A percentile compares a stretch with the other conserved stretches of the same genome.
phyloP scores from a whole-genome alignment of 2,113 vertebrate genomes.

The Corythornis vintsioides region DNA sequence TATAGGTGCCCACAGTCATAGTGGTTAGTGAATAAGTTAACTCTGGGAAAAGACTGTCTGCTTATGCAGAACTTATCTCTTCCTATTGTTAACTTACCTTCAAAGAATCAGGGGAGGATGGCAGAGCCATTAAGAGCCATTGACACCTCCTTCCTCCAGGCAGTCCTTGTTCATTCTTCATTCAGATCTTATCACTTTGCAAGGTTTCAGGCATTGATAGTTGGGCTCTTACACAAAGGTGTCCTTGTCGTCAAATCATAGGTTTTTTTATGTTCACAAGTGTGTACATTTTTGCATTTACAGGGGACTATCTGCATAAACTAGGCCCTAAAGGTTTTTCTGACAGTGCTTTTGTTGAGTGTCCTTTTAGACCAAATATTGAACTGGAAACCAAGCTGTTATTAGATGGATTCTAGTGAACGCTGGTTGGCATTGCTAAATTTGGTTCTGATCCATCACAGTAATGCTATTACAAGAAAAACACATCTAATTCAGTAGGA shows the following conservation, averaged over 20 bases:
- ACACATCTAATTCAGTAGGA: neutral
- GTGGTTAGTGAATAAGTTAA: too few species aligned
- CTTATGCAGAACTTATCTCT: too few species aligned
- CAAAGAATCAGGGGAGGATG: too few species aligned
- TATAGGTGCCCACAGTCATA: too few species aligned
- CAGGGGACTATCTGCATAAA: neutral
- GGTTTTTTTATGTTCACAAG: neutral
- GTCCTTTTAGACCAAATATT: neutral
- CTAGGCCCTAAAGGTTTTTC: neutral
- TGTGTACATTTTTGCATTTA: neutral
- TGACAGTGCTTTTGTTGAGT: neutral
- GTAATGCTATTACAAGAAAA: neutral
- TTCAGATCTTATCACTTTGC: too few species aligned
- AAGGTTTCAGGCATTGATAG: too few species aligned
- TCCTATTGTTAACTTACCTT: too few species aligned
- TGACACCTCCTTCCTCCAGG: too few species aligned
- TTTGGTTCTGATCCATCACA: constrained; percentile 1
- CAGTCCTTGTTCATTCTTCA: too few species aligned
- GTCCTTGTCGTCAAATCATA: neutral
- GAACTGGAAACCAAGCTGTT: neutral
- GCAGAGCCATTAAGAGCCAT: too few species aligned
- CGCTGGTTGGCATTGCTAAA: neutral
- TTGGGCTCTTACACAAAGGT: neutral
- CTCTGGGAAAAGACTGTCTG: too few species aligned
- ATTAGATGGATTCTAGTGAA: neutral